These are phyloP conservation scores for Atherinomorus stipes DNA, from an alignment of 2,113 vertebrate genomes.

Conservation along the genomic window DNA sequence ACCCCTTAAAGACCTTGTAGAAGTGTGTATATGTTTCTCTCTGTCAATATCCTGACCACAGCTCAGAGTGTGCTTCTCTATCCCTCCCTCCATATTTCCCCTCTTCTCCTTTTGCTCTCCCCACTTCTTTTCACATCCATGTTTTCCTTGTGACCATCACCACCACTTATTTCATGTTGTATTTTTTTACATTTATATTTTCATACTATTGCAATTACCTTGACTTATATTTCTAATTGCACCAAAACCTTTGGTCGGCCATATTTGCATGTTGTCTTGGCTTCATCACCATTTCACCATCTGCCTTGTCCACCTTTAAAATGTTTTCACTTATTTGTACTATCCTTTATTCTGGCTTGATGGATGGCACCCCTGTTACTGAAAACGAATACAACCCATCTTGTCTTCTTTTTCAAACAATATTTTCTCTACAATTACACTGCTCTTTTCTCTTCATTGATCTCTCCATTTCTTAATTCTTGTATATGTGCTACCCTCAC, in stretches of 20 bases:
- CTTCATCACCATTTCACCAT: conserved; percentile 3
- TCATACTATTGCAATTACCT: conserved; percentile 2
- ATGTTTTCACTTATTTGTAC: conserved; percentile 30
- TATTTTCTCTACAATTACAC: conserved; percentile 20
- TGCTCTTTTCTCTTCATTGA: conserved; percentile 25
- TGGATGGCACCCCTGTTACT: conserved; percentile 50
- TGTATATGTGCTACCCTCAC: conserved; percentile 28
- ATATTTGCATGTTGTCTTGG: conserved; percentile 9
- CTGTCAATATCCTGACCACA: conserved; percentile 73
- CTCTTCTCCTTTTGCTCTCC: conserved; percentile 70
- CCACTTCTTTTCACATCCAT: conserved; percentile 65
- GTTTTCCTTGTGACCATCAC: conserved; percentile 20
- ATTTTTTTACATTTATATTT: conserved; percentile 2
- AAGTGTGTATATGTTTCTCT: conserved; percentile 73
- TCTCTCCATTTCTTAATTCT: conserved; percentile 34
- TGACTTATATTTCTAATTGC: neutral
- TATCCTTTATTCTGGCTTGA: conserved; percentile 42
- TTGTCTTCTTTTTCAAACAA: neutral
- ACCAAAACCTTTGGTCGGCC: conserved; percentile 24
- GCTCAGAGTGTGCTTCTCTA: conserved; percentile 78
- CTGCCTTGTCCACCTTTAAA: neutral
- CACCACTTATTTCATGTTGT: conserved; percentile 5
- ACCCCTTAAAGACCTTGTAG: conserved; percentile 67
- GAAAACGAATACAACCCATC: conserved; percentile 40
- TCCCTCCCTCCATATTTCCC: conserved; percentile 67